Evolutionary conservation across 2,888 invertebrate species (phyloP).

Genomic region (Altica lythri): DNA sequence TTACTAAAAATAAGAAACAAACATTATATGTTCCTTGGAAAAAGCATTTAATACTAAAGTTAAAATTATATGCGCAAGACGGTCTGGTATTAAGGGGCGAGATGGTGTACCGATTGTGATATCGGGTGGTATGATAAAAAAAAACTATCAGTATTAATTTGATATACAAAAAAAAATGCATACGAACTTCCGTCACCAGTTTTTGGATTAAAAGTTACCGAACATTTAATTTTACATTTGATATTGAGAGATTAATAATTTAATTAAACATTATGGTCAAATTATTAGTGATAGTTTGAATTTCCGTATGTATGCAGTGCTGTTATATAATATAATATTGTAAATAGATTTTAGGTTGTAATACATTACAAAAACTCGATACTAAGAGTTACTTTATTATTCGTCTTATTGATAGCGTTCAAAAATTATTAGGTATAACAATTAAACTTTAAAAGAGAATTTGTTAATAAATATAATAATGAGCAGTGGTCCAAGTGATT

Average conservation of each 20-base stretch:
- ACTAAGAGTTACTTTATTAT: constrained; percentile 51
- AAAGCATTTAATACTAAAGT: constrained; percentile 56
- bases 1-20: constrained; percentile 36
- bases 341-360: constrained; percentile 46
- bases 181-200: background rate
- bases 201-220: background rate
- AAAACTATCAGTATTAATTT: constrained; percentile 17
- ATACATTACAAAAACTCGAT: constrained; percentile 48
- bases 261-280: constrained; percentile 11
- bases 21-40: constrained; percentile 58
- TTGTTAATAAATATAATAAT: constrained; percentile 48
- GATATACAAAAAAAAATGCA: constrained; percentile 16
- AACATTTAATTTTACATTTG: background rate
- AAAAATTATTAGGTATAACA: constrained; percentile 51
- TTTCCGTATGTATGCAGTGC: constrained; percentile 29
- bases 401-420: constrained; percentile 49
- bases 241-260: background rate
- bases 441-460: constrained; percentile 45
- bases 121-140: constrained; percentile 49
- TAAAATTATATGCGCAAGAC: constrained; percentile 43
- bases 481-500: constrained; percentile 36
- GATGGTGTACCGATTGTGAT: constrained; percentile 54
- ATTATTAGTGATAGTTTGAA: constrained; percentile 24
- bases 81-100: constrained; percentile 58
- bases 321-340: constrained; percentile 39